Base-by-base conservation (phyloP, 2,113 vertebrate genomes). In the Oreochromis spilurus region DNA sequence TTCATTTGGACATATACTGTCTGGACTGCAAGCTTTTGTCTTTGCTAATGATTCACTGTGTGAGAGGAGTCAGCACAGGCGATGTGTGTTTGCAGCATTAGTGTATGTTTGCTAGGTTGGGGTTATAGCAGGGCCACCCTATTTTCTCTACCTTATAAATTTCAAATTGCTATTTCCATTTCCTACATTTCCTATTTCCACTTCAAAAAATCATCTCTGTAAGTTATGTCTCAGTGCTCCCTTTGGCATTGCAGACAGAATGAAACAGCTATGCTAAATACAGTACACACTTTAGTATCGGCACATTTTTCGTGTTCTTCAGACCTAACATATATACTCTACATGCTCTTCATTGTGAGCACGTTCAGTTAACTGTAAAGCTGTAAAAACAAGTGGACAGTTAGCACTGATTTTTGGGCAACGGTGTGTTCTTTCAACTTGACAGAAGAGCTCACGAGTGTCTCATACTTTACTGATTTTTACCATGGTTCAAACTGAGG, bases 401-500 rank as follows among this genome's bases (percentile, higher is more conserved):
- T 43, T 70, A 40, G 36, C 21, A 24, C 40, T 31, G 70, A 2
- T 75, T 48, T 26, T 4, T 75, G 14, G 14, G 24, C 67, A 75
- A 1, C 9, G 2, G 14, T 19, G 6, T 12, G 16, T 11, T 75
- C 24, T 31, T 75, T 75, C 24, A 75, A 50, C 14, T 12, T 19
- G 70, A 3, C 0, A 75, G 14, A 48, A 48, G 21, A 45, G 24
- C 67, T 75, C 24, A 7, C 2, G 24, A 7, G 43, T 48, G 26
- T 26, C 70, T 75, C 16, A 29, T 29, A 48, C 43, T 48, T 29
- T 4, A 29, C 38, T 16, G 65, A 70, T 43, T 72, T 72, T 45
- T 45, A 45, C 36, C 40, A 72, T 0, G 2, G 40, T 24, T 45
- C 0, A 1, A 48, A 26, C 21, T 0, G 4, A 48, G 38, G 5